Conservation (phyloP, 2,888 invertebrate species). For the Tineola bisselliella region DNA sequence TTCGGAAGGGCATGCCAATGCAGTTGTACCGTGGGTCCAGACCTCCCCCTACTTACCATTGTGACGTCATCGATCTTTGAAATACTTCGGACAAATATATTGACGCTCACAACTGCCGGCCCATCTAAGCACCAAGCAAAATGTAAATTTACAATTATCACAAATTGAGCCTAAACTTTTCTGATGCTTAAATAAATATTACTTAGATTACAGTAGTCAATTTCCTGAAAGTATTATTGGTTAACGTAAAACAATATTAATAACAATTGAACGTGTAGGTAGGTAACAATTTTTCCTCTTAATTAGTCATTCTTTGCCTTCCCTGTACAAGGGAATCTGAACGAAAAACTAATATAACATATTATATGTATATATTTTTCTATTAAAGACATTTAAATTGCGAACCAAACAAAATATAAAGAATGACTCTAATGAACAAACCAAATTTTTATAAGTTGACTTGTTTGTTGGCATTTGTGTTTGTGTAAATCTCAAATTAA, state of each 20-base stretch:
- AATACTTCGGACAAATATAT: constrained; percentile 98
- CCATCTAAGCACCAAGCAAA: constrained; percentile 78
- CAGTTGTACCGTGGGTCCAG: too few species aligned
- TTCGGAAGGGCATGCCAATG: neutral
- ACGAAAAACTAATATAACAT: too few species aligned
- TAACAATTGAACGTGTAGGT: constrained; percentile 13
- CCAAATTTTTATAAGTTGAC: constrained; percentile 25
- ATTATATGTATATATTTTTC: too few species aligned
- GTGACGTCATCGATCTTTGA: constrained; percentile 99
- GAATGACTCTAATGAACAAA: constrained; percentile 29
- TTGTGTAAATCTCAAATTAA: constrained; percentile 37
- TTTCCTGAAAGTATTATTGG: constrained; percentile 15
- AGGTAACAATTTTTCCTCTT: too few species aligned
- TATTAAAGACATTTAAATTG: too few species aligned
- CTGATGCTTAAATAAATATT: neutral
- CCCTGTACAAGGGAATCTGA: constrained; percentile 20
- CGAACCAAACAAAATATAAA: constrained; percentile 25
- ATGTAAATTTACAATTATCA: constrained; percentile 22
- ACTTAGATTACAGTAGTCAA: neutral
- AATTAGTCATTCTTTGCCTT: too few species aligned
- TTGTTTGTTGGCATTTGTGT: constrained; percentile 65
- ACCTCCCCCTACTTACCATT: constrained; percentile 84
- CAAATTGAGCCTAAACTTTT: neutral
- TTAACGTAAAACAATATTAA: constrained; percentile 18
- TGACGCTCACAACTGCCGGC: constrained; percentile 95